phyloP scores from a whole-genome alignment of 2,888 invertebrate genomes.

The Iselma pallidipennis region DNA sequence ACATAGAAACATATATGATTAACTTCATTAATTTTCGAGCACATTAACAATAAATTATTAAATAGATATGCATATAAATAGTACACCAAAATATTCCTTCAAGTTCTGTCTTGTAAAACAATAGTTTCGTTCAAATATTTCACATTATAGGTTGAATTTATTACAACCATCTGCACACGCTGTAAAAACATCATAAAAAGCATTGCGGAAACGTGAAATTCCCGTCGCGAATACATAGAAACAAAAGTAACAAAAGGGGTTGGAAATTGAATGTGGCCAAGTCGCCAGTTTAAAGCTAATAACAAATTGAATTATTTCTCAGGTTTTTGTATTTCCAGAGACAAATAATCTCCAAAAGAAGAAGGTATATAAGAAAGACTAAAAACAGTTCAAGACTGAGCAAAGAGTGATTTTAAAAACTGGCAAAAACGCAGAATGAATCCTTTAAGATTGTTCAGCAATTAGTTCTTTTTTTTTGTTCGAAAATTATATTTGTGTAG shows the following conservation, averaged over 20 bases:
- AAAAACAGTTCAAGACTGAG: neutral
- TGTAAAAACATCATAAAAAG: conserved; percentile 9
- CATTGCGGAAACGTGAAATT: neutral
- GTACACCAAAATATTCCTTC: too few species aligned
- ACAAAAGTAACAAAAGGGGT: neutral
- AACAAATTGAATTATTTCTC: neutral
- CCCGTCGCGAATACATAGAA: too few species aligned
- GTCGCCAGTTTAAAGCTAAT: neutral
- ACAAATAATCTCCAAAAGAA: neutral
- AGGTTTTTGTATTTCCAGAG: neutral
- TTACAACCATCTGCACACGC: neutral
- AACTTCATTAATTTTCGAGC: neutral
- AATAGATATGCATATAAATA: too few species aligned
- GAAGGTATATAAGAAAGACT: neutral
- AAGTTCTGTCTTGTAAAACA: neutral
- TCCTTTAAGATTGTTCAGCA: too few species aligned
- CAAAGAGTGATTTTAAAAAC: too few species aligned
- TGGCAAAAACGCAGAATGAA: too few species aligned
- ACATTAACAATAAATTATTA: too few species aligned
- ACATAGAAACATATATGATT: neutral
- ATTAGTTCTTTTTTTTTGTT: too few species aligned
- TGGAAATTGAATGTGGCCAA: neutral
- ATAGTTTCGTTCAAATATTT: conserved; percentile 5
- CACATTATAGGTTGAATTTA: conserved; percentile 10
- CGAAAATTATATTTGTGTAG: too few species aligned